Evolutionary conservation across 2,888 invertebrate species (phyloP), one percentile per base, ranked within the genome.

Genomic region (Saturnia japonica): DNA sequence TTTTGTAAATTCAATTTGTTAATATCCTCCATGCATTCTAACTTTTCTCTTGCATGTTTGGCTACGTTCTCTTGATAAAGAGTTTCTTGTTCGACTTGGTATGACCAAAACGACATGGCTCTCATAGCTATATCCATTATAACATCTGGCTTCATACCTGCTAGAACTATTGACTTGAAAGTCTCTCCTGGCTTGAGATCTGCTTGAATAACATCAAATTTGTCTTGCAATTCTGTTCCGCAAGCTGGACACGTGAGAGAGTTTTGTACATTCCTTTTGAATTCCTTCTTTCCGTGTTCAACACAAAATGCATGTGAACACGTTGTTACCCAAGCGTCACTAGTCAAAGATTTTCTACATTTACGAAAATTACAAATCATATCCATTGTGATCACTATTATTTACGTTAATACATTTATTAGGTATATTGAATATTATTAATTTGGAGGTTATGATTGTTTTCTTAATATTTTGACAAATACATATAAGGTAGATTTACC

Each of bases 241-340:
- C 95, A 95, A 64, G 94, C 94, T 40, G 94, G 93, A 81, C 95
- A 95, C 22, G 87, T 91, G 68, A 94, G 76, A 34, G 86, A 85
- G 77, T 94, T 94, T 77, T 92, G 92, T 71, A 88, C 81, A 73
- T 90, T 92, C 76, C 91, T 86, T 80, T 88, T 91, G 74, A 94
- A 93, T 81, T 94, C 93, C 71, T 85, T 87, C 83, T 93, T 93
- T 11, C 94, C 94, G 75, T 95, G 95, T 77, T 95, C 94, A 62
- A 90, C 87, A 76, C 95, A 95, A 86, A 95, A 94, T 75, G 94
- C 94, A 79, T 95, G 95, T 60, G 94, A 94, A 86, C 95, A 95
- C 70, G 93, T 93, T 68, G 94, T 95, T 57, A 94, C 93, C 93
- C 94, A 94, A 66, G 94, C 94, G 80, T 93, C 88, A 81, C 80